Evolutionary conservation across 2,113 vertebrate genomes (phyloP), one percentile per base, ranked within the genome.

Genomic region (Albula goreensis): DNA sequence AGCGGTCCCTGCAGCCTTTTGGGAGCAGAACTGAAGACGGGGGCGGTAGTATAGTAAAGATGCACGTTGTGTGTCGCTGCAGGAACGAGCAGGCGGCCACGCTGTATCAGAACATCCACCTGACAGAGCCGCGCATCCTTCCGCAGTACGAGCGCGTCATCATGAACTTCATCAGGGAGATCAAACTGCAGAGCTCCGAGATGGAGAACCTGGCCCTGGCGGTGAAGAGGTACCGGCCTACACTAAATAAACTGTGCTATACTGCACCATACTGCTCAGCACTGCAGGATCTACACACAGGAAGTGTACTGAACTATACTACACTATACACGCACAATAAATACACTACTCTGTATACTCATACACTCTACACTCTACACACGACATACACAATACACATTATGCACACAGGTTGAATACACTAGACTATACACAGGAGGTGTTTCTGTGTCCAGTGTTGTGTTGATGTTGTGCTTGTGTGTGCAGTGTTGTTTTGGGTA

Each of bases 141-240:
- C 95, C 96, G 86, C 96, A 97, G 0, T 97, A 96, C 0, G 98
- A 99, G 91, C 96, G 96, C 84, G 96, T 99, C 88, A 94, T 99
- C 90, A 91, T 94, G 52, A 97, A 95, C 94, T 99, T 99, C 91
- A 95, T 96, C 85, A 96, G 93, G 78, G 98, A 99, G 94, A 97
- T 99, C 94, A 97, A 93, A 91, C 96, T 97, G 88, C 97, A 99
- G 90, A 98, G 95, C 91, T 92, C 94, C 5, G 98, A 99, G 89
- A 97, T 98, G 97, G 98, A 99, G 90, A 97, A 96, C 91, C 91
- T 99, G 91, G 98, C 97, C 0, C 92, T 98, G 0, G 96, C 97
- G 0, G 97, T 98, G 41, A 99, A 97, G 95, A 97, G 98, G 98
- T 99, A 95, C 11, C 80, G 5, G 87, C 60, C 70, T 50, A n/a